Evolutionary conservation across 2,888 invertebrate genomes (phyloP).

Genomic region (Entomobrya proxima): DNA sequence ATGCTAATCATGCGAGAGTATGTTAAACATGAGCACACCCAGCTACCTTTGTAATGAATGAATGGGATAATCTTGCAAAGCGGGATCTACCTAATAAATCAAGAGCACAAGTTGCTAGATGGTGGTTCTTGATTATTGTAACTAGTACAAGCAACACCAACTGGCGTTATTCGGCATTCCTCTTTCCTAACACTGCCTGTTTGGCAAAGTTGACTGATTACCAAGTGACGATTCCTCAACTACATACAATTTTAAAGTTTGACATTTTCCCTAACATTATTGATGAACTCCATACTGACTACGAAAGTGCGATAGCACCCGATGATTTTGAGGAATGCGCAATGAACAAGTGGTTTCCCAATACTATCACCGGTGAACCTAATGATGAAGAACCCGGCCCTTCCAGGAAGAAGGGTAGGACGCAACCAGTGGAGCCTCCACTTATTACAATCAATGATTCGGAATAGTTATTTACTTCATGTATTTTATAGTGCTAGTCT

Average conservation of each 20-base stretch:
- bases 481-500: conserved; percentile 20
- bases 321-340: conserved; percentile 38
- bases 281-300: conserved; percentile 5
- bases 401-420: neutral
- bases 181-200: conserved; percentile 27
- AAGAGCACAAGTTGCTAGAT: neutral
- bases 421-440: neutral
- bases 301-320: conserved; percentile 28
- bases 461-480: conserved; percentile 15
- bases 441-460: neutral
- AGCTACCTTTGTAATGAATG: neutral
- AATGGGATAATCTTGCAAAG: conserved; percentile 3
- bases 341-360: conserved; percentile 30
- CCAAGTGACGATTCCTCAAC: conserved; percentile 47
- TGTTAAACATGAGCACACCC: neutral
- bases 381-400: conserved; percentile 11
- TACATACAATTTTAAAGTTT: neutral
- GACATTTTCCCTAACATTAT: conserved; percentile 42
- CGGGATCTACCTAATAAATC: neutral
- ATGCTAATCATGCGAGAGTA: neutral
- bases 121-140: conserved; percentile 42
- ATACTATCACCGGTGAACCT: neutral
- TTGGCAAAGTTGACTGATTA: conserved; percentile 7
- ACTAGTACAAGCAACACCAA: conserved; percentile 24
- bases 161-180: conserved; percentile 35